These are phyloP conservation scores for Acanthurus leucopareius DNA, from an alignment of 2,797 vertebrate species.

Conservation along the genomic window DNA sequence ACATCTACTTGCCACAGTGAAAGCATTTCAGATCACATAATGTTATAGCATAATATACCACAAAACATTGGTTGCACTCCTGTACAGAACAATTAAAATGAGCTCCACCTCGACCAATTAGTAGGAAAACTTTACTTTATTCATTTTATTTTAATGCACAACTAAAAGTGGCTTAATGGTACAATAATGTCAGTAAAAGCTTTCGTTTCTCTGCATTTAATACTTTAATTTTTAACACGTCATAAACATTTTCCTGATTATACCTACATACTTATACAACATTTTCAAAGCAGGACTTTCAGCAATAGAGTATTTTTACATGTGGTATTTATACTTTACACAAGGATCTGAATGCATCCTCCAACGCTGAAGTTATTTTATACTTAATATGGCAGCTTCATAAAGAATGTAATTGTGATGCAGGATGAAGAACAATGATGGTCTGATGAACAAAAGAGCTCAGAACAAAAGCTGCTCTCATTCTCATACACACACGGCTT, in stretches of 20 bases:
- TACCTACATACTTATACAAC: not conserved
- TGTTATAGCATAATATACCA: too few species aligned
- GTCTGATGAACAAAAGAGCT: slow-evolving; percentile 6
- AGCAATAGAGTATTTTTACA: not conserved
- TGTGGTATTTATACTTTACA: not conserved
- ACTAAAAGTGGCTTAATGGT: not conserved
- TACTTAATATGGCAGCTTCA: slow-evolving; percentile 3
- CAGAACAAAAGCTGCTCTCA: slow-evolving; percentile 44
- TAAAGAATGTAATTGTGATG: slow-evolving; percentile 4
- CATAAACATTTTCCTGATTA: not conserved
- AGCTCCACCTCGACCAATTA: not conserved
- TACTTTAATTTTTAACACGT: not conserved
- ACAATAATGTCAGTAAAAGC: not conserved
- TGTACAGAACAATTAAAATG: not conserved
- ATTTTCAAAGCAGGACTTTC: not conserved
- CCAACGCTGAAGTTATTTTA: not conserved
- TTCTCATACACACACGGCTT: slow-evolving; percentile 23
- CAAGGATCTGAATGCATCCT: not conserved
- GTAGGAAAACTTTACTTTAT: too few species aligned
- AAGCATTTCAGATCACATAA: too few species aligned
- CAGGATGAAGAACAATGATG: not conserved
- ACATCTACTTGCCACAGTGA: too few species aligned
- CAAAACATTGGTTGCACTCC: not conserved
- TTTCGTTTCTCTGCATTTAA: not conserved
- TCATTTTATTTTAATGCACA: too few species aligned